A percentile compares a stretch with the other conserved stretches of the same genome.
Conservation (phyloP, 2,888 invertebrate genomes). For the Laspeyria flexula region DNA sequence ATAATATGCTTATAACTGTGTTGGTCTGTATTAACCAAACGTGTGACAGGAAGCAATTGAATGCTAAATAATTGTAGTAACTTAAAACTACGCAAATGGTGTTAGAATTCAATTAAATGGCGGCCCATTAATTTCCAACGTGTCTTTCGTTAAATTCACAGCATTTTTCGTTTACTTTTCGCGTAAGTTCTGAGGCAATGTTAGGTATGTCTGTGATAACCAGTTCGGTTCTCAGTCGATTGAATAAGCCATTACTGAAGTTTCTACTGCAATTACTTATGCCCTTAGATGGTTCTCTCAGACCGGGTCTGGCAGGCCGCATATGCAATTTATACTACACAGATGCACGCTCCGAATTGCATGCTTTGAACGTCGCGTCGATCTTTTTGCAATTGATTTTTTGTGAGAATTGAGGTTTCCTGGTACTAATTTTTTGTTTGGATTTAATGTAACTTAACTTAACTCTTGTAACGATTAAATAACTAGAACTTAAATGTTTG, state of each 20-base stretch:
- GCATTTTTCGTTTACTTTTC: constrained; percentile 35
- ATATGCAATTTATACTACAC: constrained; percentile 66
- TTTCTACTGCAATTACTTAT: constrained; percentile 75
- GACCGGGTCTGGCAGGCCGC: constrained; percentile 56
- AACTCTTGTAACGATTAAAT: too few species aligned
- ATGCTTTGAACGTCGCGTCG: constrained; percentile 34
- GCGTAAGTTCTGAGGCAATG: constrained; percentile 22
- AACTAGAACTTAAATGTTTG: too few species aligned
- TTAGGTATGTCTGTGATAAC: constrained; percentile 52
- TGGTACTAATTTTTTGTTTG: not conserved
- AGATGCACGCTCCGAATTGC: constrained; percentile 58
- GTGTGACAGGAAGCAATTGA: not conserved
- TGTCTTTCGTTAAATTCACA: constrained; percentile 23
- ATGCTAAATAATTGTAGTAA: not conserved
- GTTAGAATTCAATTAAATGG: not conserved
- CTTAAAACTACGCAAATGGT: not conserved
- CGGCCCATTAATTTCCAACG: constrained; percentile 1
- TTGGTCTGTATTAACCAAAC: not conserved
- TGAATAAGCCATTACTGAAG: constrained; percentile 79
- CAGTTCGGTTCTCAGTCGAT: constrained; percentile 55
- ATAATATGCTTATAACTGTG: too few species aligned
- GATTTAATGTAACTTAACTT: not conserved
- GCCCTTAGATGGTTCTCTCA: constrained; percentile 65
- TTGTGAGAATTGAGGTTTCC: not conserved
- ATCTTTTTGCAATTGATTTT: constrained; percentile 6